Evolutionary conservation across 2,797 vertebrate genomes (phyloP), one percentile per base, ranked within the genome.

Genomic region (Gymnothorax reevesii): DNA sequence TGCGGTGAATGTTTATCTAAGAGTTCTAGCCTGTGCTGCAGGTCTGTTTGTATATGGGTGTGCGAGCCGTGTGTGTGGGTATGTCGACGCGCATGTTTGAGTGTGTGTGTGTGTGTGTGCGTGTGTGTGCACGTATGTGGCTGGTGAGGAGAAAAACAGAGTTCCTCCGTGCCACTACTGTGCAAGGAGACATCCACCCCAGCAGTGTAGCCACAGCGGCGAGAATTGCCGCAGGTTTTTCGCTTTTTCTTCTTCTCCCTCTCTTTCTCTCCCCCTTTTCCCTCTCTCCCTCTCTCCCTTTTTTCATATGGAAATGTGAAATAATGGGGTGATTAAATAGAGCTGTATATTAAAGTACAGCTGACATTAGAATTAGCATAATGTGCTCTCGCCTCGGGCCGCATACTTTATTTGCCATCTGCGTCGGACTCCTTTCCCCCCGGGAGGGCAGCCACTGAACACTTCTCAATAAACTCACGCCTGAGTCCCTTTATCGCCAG

Each of bases 291-390:
- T 33, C 54, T 62, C 69, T 49, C 25, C 73, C 87, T 93, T 94
- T 95, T 95, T 99, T 99, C 97, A 98, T 98, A 98, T 99, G 97
- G 98, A 99, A 98, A 98, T 98, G 97, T 97, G 97, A 97, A 99
- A 99, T 99, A 99, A 99, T 98, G 97, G 97, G 97, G 97, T 98
- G 98, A 99, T 99, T 99, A 99, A 99, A 99, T 99, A 99, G 98
- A 99, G 98, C 97, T 98, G 97, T 99, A 98, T 99, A 99, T 99
- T 99, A 99, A 99, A 99, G 98, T 99, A 98, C 98, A 99, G 98
- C 98, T 99, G 98, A 99, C 98, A 98, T 99, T 98, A 99, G 97
- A 98, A 99, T 99, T 99, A 99, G 97, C 98, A 99, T 99, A 99
- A 99, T 99, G 98, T 97, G 97, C 97, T 98, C 96, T 97, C 96